Conservation (phyloP, 2,888 invertebrate genomes). For the Tetanocera ferruginea region DNA sequence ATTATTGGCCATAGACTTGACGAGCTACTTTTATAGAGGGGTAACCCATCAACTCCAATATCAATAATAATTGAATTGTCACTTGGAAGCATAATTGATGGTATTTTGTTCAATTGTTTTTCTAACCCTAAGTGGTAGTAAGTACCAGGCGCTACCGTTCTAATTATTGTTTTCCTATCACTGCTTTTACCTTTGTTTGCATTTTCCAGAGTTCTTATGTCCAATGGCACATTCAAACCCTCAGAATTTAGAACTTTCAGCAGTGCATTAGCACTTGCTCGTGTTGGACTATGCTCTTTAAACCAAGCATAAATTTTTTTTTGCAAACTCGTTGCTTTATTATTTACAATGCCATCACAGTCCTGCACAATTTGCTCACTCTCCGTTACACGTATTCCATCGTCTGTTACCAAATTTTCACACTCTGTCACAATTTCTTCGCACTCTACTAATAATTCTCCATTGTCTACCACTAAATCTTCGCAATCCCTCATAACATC, state of each 20-base stretch:
- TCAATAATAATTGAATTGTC: neutral
- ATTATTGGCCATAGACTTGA: neutral
- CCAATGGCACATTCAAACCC: neutral
- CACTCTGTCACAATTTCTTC: too few species aligned
- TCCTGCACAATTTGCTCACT: too few species aligned
- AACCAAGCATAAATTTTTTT: neutral
- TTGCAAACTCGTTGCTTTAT: neutral
- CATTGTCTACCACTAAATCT: too few species aligned
- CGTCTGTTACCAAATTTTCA: too few species aligned
- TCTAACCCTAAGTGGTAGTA: neutral
- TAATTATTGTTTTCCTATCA: neutral
- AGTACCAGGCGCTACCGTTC: neutral
- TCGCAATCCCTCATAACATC: too few species aligned
- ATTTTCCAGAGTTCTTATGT: neutral
- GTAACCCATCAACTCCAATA: neutral
- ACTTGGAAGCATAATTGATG: neutral
- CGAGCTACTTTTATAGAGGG: neutral
- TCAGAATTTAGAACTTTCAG: neutral
- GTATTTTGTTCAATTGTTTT: neutral
- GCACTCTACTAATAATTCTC: too few species aligned
- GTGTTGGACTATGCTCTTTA: neutral
- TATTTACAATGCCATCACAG: too few species aligned
- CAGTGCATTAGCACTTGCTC: neutral
- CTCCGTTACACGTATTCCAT: too few species aligned
- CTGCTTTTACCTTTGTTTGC: neutral